Percentiles rank a stretch among this genome's conserved stretches.
Conservation (phyloP, 2,797 vertebrate species). For the Chromis chromis region DNA sequence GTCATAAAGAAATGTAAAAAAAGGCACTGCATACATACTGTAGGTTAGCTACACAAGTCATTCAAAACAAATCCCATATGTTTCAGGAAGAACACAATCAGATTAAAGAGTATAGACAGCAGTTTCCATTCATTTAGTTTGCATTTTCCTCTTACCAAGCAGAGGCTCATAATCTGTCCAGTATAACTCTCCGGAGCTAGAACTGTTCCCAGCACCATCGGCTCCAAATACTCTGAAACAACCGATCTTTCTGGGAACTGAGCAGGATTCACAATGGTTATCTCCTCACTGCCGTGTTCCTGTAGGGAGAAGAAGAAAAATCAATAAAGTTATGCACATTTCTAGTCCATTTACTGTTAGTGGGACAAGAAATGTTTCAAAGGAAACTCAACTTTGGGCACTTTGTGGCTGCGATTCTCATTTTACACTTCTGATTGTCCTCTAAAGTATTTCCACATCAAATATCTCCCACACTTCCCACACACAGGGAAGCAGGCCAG, state of each 20-base stretch:
- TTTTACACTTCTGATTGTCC: conserved; percentile 2
- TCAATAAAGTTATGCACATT: not conserved
- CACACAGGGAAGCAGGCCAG: not conserved
- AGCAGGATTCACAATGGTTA: conserved; percentile 93
- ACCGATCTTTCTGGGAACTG: conserved; percentile 91
- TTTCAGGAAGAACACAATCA: not conserved
- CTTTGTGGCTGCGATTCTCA: not conserved
- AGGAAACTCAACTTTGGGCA: not conserved
- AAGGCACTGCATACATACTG: not conserved
- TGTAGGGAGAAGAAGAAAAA: conserved; percentile 61
- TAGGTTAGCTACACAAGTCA: not conserved
- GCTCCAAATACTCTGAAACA: conserved; percentile 92
- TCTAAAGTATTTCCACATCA: conserved; percentile 5
- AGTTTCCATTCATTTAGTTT: not conserved
- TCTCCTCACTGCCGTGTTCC: conserved; percentile 89
- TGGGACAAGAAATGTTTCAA: no score
- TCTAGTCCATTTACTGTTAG: no score
- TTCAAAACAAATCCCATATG: not conserved
- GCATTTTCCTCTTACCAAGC: conserved; percentile 84
- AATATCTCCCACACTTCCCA: not conserved
- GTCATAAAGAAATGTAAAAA: no score
- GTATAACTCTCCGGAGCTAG: conserved; percentile 90
- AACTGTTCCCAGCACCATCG: conserved; percentile 92
- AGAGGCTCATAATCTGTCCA: conserved; percentile 91
- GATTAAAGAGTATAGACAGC: not conserved